A percentile compares a stretch with the other conserved stretches of the same genome.
Conservation (phyloP, 2,797 vertebrate genomes). For the Lemur catta region DNA sequence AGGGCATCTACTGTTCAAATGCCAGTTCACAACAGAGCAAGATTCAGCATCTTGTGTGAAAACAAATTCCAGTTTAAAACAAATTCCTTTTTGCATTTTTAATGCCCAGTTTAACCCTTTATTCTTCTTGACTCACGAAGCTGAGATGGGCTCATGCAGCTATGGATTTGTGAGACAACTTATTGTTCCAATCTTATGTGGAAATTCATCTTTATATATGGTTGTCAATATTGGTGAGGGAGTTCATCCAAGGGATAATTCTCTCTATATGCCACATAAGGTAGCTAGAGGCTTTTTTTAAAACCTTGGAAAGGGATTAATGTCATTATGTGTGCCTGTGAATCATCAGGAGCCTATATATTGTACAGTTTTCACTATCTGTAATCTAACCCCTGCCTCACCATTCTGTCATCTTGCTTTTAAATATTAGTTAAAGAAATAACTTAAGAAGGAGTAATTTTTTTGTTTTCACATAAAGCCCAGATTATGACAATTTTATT, state of each 20-base stretch:
- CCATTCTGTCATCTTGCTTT: not conserved
- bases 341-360: not conserved
- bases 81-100: not conserved
- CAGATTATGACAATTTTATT: slow-evolving; percentile 1
- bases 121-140: not conserved
- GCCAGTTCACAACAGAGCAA: slow-evolving; percentile 17
- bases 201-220: not conserved
- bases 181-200: not conserved
- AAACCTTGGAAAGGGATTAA: not conserved
- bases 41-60: slow-evolving; percentile 7
- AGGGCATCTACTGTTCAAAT: slow-evolving; percentile 42
- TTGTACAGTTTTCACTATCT: not conserved
- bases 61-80: slow-evolving; percentile 38
- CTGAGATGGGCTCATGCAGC: not conserved
- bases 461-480: not conserved
- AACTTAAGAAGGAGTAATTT: not conserved
- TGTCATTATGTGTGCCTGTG: not conserved
- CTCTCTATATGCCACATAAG: not conserved
- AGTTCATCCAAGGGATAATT: not conserved
- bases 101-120: not conserved
- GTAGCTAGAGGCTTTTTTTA: not conserved
- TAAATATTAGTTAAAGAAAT: not conserved
- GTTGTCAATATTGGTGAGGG: not conserved
- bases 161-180: not conserved
- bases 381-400: not conserved